Conservation (phyloP, 2,888 invertebrate species). For the Ligdia adustata region DNA sequence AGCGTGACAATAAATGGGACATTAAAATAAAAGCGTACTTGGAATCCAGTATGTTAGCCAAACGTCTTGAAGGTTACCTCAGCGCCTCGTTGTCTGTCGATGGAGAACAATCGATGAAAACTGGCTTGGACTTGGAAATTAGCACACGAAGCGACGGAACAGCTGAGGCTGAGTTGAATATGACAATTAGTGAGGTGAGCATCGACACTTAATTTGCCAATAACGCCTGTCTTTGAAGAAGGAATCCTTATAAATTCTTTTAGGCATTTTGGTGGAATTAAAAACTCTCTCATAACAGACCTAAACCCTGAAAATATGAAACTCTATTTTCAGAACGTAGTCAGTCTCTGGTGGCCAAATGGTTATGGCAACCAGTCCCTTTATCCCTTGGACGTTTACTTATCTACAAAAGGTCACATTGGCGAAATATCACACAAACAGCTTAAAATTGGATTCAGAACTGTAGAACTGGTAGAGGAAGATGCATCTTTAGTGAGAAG, state of each 20-base stretch:
- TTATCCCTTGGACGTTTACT: conserved; percentile 86
- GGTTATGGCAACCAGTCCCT: conserved; percentile 92
- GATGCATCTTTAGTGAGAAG: conserved; percentile 68
- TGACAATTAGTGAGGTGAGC: conserved; percentile 63
- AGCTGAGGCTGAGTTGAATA: conserved; percentile 53
- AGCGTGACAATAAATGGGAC: conserved; percentile 54
- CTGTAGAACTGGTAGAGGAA: conserved; percentile 92
- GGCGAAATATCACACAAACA: conserved; percentile 70
- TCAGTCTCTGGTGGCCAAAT: conserved; percentile 96
- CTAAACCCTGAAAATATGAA: background rate
- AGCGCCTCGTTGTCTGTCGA: conserved; percentile 57
- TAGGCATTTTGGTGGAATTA: no score
- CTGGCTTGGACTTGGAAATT: conserved; percentile 46
- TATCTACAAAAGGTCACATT: conserved; percentile 55
- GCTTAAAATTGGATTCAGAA: conserved; percentile 93
- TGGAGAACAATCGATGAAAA: conserved; percentile 54
- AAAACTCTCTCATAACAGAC: no score
- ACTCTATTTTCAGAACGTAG: conserved; percentile 54
- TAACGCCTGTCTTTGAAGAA: no score
- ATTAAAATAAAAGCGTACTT: conserved; percentile 57
- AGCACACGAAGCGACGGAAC: conserved; percentile 55
- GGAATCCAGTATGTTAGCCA: conserved; percentile 51
- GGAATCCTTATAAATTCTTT: no score
- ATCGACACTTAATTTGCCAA: background rate
- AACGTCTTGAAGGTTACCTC: conserved; percentile 54